Conservation (phyloP, 2,888 invertebrate genomes). For the Bhutanitis thaidina region DNA sequence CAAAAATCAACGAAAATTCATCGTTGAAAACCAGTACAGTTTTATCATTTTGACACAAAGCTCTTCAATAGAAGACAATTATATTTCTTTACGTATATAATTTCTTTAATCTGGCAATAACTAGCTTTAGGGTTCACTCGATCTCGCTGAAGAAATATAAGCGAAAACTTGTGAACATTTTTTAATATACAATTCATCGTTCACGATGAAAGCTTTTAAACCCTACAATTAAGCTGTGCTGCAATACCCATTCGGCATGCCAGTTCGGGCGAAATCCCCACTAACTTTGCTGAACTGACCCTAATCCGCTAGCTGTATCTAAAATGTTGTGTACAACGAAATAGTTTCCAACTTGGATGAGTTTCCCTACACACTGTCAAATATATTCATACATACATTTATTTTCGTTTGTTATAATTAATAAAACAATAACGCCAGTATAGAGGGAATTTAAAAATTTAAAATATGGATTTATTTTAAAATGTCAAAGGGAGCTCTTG, state of each 20-base stretch:
- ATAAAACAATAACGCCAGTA: no score
- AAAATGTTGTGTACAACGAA: slow-evolving; percentile 35
- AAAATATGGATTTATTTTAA: no score
- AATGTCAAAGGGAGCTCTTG: no score
- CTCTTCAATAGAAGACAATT: no score
- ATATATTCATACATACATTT: slow-evolving; percentile 20
- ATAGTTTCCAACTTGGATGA: slow-evolving; percentile 33
- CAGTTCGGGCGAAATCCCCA: slow-evolving; percentile 32
- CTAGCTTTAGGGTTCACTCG: no score
- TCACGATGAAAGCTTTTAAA: slow-evolving; percentile 38
- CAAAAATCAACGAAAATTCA: no score
- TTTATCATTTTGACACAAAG: no score
- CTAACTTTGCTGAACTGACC: slow-evolving; percentile 33
- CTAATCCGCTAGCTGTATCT: slow-evolving; percentile 35
- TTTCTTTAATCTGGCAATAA: no score
- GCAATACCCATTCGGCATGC: slow-evolving; percentile 25
- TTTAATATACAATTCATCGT: slow-evolving; percentile 29
- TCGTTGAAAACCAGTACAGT: no score
- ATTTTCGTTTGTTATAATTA: no score
- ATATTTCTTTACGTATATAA: no score
- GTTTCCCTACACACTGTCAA: slow-evolving; percentile 20
- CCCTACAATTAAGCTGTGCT: slow-evolving; percentile 40
- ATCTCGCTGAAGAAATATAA: not conserved
- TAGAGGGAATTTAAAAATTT: no score
- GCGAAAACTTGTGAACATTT: slow-evolving; percentile 24